Base-by-base conservation (phyloP, 2,113 vertebrate species). In the Sinocyclocheilus grahami region DNA sequence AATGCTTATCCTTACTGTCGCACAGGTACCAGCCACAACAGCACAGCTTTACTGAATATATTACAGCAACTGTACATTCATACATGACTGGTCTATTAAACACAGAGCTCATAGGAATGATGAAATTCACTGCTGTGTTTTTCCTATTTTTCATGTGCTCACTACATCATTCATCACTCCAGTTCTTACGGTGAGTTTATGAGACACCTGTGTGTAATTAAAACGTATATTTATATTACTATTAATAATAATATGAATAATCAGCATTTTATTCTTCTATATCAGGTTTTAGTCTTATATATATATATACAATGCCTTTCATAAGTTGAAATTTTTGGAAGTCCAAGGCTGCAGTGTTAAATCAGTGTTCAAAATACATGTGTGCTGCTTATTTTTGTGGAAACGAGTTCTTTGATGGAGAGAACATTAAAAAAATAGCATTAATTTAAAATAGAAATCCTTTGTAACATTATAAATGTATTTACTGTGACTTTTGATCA, bases 1-100 rank as follows among this genome's bases (percentile, higher is more conserved):
- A 99, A 99, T 84, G 98, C 98, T n/a, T 99, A 97, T 87, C 98
- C 98, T 3, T 99, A 98, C 90, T 99, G 98, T 92, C 94, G 95
- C 91, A 99, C 98, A 0, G 91, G 98, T 99, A 92, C 96, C 96
- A 89, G 3, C 1, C 55, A 27, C 30, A 14, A 42, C 46, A 2
- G 9, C 16, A 82, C 75, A 24, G 60, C 37, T 63, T 63, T 67
- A 3, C 51, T 37, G 13, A 27, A 24, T 46, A 14, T n/a, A 48
- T 55, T 33, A 33, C 30, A 33, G 9, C 9, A 37, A 37, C 37
- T 37, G 37, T 37, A 24, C 39, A 4, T 14, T 67, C 24, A 39
- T 46, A n/a, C 39, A 46, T 5, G 37, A 37, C 37, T 37, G 4
- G 11, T 39, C 33, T 82, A 37, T 55, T 30, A 55, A 78, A 53